Percentiles rank a stretch among this genome's conserved stretches.
Conservation (phyloP, 2,888 invertebrate genomes). For the Quadroppia sp. region DNA sequence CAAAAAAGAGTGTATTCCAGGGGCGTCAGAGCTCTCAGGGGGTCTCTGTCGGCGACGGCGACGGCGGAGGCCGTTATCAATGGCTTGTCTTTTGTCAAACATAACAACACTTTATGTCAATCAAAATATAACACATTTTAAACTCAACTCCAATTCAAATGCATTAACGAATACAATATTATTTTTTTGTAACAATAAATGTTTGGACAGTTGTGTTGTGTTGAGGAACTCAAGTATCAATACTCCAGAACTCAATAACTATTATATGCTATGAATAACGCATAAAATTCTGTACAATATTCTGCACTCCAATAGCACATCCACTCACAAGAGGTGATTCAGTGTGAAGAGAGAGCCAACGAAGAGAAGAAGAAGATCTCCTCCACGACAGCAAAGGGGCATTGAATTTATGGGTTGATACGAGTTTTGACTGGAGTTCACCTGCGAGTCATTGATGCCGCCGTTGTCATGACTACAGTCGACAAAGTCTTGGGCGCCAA, state of each 20-base stretch:
- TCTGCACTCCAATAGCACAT: not conserved
- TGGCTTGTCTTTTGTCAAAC: slow-evolving; percentile 15
- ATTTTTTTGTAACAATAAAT: not conserved
- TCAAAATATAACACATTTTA: slow-evolving; percentile 25
- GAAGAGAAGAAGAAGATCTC: not conserved
- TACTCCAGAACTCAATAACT: not conserved
- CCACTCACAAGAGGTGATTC: not conserved
- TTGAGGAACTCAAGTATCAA: not conserved
- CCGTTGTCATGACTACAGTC: slow-evolving; percentile 24
- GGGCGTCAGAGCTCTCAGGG: not conserved
- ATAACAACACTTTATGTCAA: slow-evolving; percentile 13
- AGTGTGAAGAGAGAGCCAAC: slow-evolving; percentile 3
- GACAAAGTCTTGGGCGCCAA: not conserved
- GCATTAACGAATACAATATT: not conserved
- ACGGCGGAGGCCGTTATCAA: not conserved
- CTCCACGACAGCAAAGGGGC: not conserved
- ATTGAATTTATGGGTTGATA: slow-evolving; percentile 16
- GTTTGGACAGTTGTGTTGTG: not conserved
- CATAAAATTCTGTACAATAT: not conserved
- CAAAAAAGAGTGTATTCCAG: too few relatives aligned
- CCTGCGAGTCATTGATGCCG: slow-evolving; percentile 11
- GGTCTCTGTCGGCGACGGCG: not conserved
- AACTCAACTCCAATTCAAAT: too few relatives aligned
- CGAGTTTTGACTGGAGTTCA: slow-evolving; percentile 5
- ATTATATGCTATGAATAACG: not conserved